Evolutionary conservation across 1,140 invertebrate species (phyloP).

Genomic region (Cotesia vestalis): DNA sequence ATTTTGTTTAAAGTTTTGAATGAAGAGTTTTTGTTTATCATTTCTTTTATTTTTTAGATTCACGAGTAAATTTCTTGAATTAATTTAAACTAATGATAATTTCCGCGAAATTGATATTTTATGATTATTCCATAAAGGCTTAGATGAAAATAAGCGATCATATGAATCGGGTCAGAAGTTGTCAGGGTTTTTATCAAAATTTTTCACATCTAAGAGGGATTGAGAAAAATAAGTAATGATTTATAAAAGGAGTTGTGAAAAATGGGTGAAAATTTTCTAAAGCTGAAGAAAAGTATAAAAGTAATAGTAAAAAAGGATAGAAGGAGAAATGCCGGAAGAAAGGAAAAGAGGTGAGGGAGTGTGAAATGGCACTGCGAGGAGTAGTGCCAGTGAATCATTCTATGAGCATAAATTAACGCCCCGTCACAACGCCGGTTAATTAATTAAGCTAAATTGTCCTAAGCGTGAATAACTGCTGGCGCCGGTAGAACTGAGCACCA

Average conservation of each 20-base stretch:
- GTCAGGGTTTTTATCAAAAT: not conserved
- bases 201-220: not conserved
- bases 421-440: conserved; percentile 61
- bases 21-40: no score
- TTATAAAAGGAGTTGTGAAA: conserved; percentile 8
- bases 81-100: no score
- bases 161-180: no score
- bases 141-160: no score
- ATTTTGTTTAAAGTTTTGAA: no score
- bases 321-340: no score
- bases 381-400: conserved; percentile 55
- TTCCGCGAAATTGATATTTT: no score
- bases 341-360: not conserved
- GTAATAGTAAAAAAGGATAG: not conserved
- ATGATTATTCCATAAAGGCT: no score
- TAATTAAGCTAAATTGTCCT: conserved; percentile 64
- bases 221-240: conserved; percentile 14
- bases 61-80: no score
- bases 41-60: no score
- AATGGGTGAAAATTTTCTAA: conserved; percentile 23
- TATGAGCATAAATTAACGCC: conserved; percentile 61
- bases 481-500: conserved; percentile 27
- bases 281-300: not conserved
- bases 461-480: conserved; percentile 59
- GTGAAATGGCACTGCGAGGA: not conserved